These are phyloP conservation scores for Candoia aspera DNA, from an alignment of 2,113 vertebrate genomes.

Conservation along the genomic window DNA sequence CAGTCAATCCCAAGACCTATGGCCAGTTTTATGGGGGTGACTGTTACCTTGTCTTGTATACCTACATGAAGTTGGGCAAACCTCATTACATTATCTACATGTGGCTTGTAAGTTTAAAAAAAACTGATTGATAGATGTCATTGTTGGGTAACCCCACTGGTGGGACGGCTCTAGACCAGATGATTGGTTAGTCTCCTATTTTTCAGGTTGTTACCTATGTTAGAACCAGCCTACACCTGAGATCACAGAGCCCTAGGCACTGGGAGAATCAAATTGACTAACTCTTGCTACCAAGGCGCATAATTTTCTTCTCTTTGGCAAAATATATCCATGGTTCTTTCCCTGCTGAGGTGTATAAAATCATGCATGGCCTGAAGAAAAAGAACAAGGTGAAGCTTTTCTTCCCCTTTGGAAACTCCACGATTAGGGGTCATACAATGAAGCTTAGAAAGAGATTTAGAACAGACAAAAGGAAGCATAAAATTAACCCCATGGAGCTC, in stretches of 20 bases:
- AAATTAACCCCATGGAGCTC: not conserved
- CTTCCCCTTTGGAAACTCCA: not conserved
- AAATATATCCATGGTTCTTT: not conserved
- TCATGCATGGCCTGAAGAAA: not conserved
- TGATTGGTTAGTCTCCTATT: not conserved
- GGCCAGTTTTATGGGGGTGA: conserved; percentile 92
- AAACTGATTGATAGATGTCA: not conserved
- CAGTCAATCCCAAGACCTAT: conserved; percentile 75
- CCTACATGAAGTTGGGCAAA: conserved; percentile 76
- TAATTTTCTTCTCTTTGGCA: not conserved
- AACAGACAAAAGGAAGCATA: not conserved
- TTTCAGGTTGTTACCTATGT: not conserved
- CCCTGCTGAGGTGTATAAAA: not conserved
- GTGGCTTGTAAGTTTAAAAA: conserved; percentile 84
- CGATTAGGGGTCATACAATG: not conserved
- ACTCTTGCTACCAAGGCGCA: not conserved
- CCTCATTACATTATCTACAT: conserved; percentile 87
- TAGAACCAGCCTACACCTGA: not conserved
- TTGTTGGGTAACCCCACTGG: not conserved
- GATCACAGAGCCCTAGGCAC: too few relatives aligned
- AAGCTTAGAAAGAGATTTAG: not conserved
- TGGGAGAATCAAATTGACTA: not conserved
- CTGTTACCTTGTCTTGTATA: conserved; percentile 88
- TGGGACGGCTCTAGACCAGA: too few relatives aligned
- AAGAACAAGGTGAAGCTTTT: not conserved